Evolutionary conservation across 2,113 vertebrate species (phyloP), one percentile per base, ranked within the genome.

Genomic region (Erythrolamprus reginae): DNA sequence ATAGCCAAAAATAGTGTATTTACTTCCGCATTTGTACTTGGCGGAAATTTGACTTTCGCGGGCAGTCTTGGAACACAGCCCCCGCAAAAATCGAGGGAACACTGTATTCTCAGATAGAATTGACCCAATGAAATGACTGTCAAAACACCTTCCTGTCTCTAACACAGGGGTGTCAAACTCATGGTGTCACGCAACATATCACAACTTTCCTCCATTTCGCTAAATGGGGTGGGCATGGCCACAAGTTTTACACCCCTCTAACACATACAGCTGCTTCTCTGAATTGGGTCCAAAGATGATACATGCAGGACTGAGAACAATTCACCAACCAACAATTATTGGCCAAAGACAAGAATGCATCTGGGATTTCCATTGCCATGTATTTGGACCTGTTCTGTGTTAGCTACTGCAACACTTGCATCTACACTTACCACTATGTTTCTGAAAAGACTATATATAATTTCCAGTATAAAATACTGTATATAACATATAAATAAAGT

Each of bases 401-500:
- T 65, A 61, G 58, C 45, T 70, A 56, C 3, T 51, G 28, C 48
- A 70, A 24, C 2, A 5, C 51, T 83, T 82, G 24, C 33, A 45
- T 42, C 33, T 42, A 8, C n/a, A 23, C 47, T n/a, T 47, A 12
- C 65, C n/a, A 38, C 70, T 28, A 23, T 50, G 45, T 88, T n/a
- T 65, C 58, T 51, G 28, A 5, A 2, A n/a, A 33, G 45, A 33
- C 28, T 24, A n/a, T 70, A 19, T 33, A 33, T 7, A 19, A 65
- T 87, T 95, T 5, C 92, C 92, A 90, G 28, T 95, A 89, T 96
- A 94, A 93, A 93, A 61, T 91, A 93, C 90, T 24, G 4, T 53
- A 47, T 53, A 89, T 23, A 70, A 88, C 90, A n/a, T 94, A 87
- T 93, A 92, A 58, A 47, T 65, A 88, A 65, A 42, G 33, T 88